Percentiles rank a stretch among this genome's conserved stretches.
phyloP scores from a whole-genome alignment of 1,140 invertebrate species.

The Chionoecetes opilio region DNA sequence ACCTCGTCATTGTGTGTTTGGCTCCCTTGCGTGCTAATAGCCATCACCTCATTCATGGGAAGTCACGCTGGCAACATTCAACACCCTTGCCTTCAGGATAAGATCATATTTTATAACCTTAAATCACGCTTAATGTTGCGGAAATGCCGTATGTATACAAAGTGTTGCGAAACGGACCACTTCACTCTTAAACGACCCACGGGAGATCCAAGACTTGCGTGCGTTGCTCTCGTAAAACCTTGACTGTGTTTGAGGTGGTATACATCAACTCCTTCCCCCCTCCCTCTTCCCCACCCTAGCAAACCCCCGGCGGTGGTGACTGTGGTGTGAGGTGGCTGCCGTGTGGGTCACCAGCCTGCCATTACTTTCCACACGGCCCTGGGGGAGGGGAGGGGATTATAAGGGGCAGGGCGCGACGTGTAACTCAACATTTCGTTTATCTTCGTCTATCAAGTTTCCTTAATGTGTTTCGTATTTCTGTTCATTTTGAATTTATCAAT shows the following conservation, averaged over 20 bases:
- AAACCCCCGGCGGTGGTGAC: conserved; percentile 11
- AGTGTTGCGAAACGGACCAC: not conserved
- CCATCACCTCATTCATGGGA: not conserved
- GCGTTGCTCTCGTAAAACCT: not conserved
- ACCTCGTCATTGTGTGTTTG: not conserved
- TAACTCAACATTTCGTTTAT: not conserved
- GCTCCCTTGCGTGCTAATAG: not conserved
- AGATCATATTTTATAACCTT: not conserved
- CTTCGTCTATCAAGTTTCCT: not conserved
- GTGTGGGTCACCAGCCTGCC: not conserved
- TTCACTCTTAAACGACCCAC: not conserved
- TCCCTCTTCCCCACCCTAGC: not conserved
- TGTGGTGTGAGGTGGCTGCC: not conserved
- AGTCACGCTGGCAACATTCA: not conserved
- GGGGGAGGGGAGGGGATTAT: not conserved
- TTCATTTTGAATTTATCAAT: not conserved
- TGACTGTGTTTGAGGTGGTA: not conserved
- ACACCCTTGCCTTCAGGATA: not conserved
- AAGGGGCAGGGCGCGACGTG: not conserved
- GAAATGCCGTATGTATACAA: not conserved
- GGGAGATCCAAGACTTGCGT: not conserved
- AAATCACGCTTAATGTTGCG: not conserved
- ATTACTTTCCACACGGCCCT: not conserved
- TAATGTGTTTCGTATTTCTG: not conserved
- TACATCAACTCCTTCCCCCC: not conserved